A percentile compares a stretch with the other conserved stretches of the same genome.
Evolutionary conservation across 2,888 invertebrate species (phyloP).

Genomic region (Pocota personata): DNA sequence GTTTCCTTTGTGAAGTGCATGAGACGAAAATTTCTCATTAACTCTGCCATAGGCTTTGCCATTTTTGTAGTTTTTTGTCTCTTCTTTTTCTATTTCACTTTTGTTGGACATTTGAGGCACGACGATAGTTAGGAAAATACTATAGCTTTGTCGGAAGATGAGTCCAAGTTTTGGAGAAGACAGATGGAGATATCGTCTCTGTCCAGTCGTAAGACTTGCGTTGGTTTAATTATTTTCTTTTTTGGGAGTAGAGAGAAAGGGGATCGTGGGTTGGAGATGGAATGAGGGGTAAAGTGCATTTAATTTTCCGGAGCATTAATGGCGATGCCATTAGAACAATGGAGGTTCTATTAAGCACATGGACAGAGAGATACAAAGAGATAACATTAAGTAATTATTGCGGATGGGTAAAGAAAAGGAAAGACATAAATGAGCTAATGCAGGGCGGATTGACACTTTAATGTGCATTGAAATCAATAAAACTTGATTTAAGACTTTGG

Average conservation of each 20-base stretch:
- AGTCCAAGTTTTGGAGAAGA: constrained; percentile 16
- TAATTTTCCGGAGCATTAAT: constrained; percentile 52
- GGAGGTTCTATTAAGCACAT: background rate
- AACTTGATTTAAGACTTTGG: background rate
- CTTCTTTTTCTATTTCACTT: background rate
- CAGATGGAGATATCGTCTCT: background rate
- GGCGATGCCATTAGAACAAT: constrained; percentile 19
- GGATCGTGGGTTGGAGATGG: background rate
- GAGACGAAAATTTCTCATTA: constrained; percentile 28
- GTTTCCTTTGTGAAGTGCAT: constrained; percentile 1
- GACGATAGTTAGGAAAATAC: background rate
- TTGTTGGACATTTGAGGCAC: constrained; percentile 21
- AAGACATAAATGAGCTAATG: background rate
- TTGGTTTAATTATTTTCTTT: constrained; percentile 8
- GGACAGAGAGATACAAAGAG: background rate
- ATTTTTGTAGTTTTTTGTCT: background rate
- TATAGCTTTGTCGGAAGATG: constrained; percentile 4
- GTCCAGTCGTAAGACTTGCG: background rate
- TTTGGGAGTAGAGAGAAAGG: background rate
- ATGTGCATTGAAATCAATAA: background rate
- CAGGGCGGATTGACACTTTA: background rate
- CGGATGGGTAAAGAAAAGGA: background rate
- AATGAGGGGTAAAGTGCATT: constrained; percentile 24
- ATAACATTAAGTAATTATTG: constrained; percentile 14
- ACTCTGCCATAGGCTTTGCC: background rate